Base-by-base conservation (phyloP, 2,797 vertebrate genomes). In the Phrynocephalus forsythii region DNA sequence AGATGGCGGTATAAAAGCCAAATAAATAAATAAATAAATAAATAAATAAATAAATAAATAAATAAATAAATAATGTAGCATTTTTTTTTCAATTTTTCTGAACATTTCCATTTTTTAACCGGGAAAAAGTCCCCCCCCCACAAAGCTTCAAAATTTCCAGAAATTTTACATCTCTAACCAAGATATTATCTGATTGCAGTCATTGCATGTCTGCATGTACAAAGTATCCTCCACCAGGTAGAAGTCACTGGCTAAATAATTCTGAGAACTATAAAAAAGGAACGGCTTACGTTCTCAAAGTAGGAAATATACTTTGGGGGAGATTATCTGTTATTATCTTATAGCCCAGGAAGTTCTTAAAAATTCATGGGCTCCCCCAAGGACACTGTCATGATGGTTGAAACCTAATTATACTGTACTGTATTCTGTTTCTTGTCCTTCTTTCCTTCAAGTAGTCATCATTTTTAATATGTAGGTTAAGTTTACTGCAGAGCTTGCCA, bases 401-500 rank as follows among this genome's bases (percentile, higher is more conserved):
- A 6, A 63, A 38, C 38, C 16, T 52, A 67, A 52, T 76, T 83
- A 48, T 33, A 2, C 67, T 77, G 3, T 86, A 44, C 13, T 33
- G 5, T 24, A 6, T 52, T 71, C n/a, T 6, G 2, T 69, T 50
- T 28, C 85, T 73, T 10, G 44, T 9, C 10, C 86, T 91, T 48
- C 77, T 73, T 20, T 86, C 33, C 79, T 67, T 52, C 76, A 56
- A 60, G 89, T 18, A 89, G 96, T 92, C 96, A 95, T 95, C 95
- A 88, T 50, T 95, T 28, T 89, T 92, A 89, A 95, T 95, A 94
- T 97, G 92, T 95, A 95, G 93, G 93, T 96, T 95, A 92, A 72
- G 72, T 63, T 63, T 63, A 63, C 18, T 63, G 60, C 60, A 63
- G 60, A 18, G 16, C 15, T 63, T 63, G 60, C 2, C 60, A 63